Evolutionary conservation across 2,797 vertebrate species (phyloP).

Genomic region (Enteromius thamalakanensis): DNA sequence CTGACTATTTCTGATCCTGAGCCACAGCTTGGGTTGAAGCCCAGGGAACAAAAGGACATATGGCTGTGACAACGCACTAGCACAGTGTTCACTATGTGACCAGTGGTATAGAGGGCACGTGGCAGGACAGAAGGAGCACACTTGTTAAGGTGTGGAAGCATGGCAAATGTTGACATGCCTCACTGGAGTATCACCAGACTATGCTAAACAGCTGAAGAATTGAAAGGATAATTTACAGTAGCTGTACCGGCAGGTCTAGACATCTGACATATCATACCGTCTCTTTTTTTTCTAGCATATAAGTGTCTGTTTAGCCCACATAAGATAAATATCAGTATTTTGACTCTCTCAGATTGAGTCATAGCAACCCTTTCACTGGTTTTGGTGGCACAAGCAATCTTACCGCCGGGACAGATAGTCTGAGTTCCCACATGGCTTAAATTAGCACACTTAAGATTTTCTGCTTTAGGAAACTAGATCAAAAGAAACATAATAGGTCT

Average conservation of each 20-base stretch:
- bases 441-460: conserved; percentile 63
- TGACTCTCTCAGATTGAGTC: neutral
- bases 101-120: conserved; percentile 15
- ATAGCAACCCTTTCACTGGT: neutral
- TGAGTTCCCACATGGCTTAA: conserved; percentile 64
- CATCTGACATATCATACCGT: neutral
- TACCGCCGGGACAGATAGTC: conserved; percentile 37
- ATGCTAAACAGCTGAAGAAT: conserved; percentile 18
- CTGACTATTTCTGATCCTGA: conserved; percentile 68
- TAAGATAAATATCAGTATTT: conserved; percentile 34
- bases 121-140: conserved; percentile 1
- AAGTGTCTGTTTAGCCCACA: conserved; percentile 8
- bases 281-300: neutral
- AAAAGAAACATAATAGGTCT: conserved; percentile 62
- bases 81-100: conserved; percentile 5
- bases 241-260: conserved; percentile 36
- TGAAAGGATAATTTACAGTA: conserved; percentile 19
- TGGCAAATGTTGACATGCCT: conserved; percentile 6
- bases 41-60: conserved; percentile 39
- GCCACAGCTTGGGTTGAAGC: conserved; percentile 61
- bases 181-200: conserved; percentile 24
- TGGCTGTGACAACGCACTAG: conserved; percentile 20
- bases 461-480: conserved; percentile 65
- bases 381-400: conserved; percentile 8
- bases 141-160: conserved; percentile 1